These are phyloP conservation scores for Odontocolon sp. DNA, from an alignment of 2,888 invertebrate genomes.

Conservation along the genomic window DNA sequence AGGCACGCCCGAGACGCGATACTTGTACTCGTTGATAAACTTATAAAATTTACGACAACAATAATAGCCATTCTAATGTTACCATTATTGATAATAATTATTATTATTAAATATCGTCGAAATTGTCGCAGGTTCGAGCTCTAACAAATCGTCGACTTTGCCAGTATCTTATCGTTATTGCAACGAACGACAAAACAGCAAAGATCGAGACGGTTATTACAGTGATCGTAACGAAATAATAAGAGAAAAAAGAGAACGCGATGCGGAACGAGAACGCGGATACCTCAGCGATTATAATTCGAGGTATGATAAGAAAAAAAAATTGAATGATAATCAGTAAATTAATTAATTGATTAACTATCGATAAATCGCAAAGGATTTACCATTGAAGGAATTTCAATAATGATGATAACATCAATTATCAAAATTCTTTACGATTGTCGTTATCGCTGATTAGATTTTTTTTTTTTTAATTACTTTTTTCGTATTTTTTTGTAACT, in stretches of 20 bases:
- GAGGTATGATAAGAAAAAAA: constrained; percentile 81
- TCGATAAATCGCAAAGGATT: constrained; percentile 11
- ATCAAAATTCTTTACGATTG: too few relatives aligned
- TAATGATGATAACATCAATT: too few relatives aligned
- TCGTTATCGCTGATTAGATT: too few relatives aligned
- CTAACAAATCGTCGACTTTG: constrained; percentile 91
- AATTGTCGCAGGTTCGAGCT: constrained; percentile 83
- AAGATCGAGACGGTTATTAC: constrained; percentile 92
- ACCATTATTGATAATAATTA: not conserved
- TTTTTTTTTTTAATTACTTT: not conserved
- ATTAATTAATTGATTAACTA: constrained; percentile 11
- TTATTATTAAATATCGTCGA: constrained; percentile 18
- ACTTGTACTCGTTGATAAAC: not conserved
- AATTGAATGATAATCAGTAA: constrained; percentile 4
- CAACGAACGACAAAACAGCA: constrained; percentile 83
- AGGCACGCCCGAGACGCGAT: constrained; percentile 44
- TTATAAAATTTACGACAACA: not conserved
- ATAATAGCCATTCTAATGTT: not conserved
- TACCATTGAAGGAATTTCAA: too few relatives aligned
- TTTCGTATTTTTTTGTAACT: constrained; percentile 49
- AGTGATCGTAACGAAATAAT: constrained; percentile 94
- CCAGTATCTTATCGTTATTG: constrained; percentile 89
- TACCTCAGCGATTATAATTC: constrained; percentile 92
- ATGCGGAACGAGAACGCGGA: constrained; percentile 86
- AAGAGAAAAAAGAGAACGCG: constrained; percentile 87